Evolutionary conservation across 2,797 vertebrate genomes (phyloP), one percentile per base, ranked within the genome.

Genomic region (Gambusia yucatana): DNA sequence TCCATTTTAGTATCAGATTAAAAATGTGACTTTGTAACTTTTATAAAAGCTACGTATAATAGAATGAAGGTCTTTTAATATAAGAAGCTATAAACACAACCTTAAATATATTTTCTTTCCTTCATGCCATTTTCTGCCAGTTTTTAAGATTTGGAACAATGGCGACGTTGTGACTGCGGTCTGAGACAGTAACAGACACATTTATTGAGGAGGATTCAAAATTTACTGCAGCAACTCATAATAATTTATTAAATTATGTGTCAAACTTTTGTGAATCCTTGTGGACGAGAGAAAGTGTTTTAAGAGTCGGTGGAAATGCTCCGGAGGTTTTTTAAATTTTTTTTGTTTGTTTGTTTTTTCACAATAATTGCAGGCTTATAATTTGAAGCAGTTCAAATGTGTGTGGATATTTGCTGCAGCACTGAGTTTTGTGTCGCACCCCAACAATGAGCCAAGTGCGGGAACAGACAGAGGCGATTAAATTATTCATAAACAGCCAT

Each of bases 261-360:
- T 79, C 85, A 80, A 46, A 82, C 70, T 67, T 84, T 84, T 70
- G 76, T 33, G 81, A 73, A 67, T 78, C 77, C 82, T 82, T 39
- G 44, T 63, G 44, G 63, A 73, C 69, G 65, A 84, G 72, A 48
- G 52, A 28, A 76, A 78, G 63, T 67, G 7, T 74, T 75, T 75
- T 77, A 76, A 25, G 80, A 76, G 74, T 75, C 43, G 48, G 52
- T 30, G 75, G 77, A 86, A 83, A 85, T 81, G 76, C 74, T 70
- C 46, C 10, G 46, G 39, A 77, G 78, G 69, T 36, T 63, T 63
- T 1, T 0, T 84, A 55, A 39, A 39, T 4, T 5, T 36, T 36
- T 61, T 61, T 2, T n/a, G n/a, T 83, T 36, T 55, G 70, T 84
- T 46, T 80, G 55, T 57, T 46, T 78, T 76, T 73, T 20, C 11